Percentiles rank a stretch among this genome's conserved stretches.
These are phyloP conservation scores for Mycteria americana DNA, from an alignment of 2,797 vertebrate species.

Conservation along the genomic window DNA sequence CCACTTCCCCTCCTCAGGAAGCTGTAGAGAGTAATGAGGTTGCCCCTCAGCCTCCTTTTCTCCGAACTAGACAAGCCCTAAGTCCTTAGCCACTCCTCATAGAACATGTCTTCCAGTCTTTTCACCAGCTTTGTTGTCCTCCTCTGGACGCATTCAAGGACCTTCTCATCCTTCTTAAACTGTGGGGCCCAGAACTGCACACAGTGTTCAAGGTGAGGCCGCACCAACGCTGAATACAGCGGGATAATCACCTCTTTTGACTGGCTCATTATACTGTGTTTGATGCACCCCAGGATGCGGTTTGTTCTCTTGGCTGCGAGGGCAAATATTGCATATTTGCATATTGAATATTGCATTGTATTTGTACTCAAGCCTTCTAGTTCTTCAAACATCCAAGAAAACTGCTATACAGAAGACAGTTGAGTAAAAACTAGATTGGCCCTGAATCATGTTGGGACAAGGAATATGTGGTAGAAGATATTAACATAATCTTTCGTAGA, in stretches of 20 bases:
- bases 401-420: neutral
- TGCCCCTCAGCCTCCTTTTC: neutral
- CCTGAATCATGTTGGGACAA: neutral
- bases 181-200: neutral
- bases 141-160: neutral
- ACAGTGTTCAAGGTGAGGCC: neutral
- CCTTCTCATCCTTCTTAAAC: neutral
- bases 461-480: neutral
- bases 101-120: neutral
- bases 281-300: accelerated
- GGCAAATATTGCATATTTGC: neutral
- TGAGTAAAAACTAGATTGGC: neutral
- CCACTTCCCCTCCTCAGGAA: neutral
- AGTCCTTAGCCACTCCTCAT: accelerated
- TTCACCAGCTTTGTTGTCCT: neutral
- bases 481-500: neutral
- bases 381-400: neutral
- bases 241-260: neutral
- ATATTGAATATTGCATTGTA: neutral
- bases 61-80: neutral
- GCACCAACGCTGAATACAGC: accelerated
- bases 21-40: neutral
- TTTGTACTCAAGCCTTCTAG: neutral
- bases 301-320: neutral
- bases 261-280: neutral